Conservation (phyloP, 2,113 vertebrate species). For the Laticauda laticaudata region DNA sequence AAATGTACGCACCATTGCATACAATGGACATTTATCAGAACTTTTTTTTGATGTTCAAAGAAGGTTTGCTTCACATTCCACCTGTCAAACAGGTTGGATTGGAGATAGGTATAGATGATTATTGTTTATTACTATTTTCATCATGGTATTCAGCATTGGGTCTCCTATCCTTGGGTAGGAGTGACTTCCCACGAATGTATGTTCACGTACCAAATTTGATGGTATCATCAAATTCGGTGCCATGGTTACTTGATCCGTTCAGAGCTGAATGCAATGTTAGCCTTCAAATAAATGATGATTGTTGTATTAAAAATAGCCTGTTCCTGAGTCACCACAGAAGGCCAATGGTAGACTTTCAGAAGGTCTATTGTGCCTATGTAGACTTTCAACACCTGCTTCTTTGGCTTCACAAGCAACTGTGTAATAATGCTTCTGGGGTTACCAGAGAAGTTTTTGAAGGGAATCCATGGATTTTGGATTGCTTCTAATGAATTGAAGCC, state of each 20-base stretch:
- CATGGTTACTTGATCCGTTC: not conserved
- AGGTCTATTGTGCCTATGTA: not conserved
- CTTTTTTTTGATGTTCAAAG: slow-evolving; percentile 38
- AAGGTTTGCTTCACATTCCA: slow-evolving; percentile 47
- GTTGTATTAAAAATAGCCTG: not conserved
- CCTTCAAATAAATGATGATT: slow-evolving; percentile 32
- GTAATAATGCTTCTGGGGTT: slow-evolving; percentile 29
- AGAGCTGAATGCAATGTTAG: slow-evolving; percentile 21
- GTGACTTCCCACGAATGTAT: not conserved
- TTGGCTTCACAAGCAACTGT: slow-evolving; percentile 25
- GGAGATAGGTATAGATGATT: slow-evolving; percentile 33
- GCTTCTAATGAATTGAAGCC: slow-evolving; percentile 49
- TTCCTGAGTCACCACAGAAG: not conserved
- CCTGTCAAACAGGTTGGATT: slow-evolving; percentile 25
- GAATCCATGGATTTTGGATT: slow-evolving; percentile 40
- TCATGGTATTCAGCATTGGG: slow-evolving; percentile 1
- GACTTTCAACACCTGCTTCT: slow-evolving; percentile 14
- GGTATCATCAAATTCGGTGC: slow-evolving; percentile 19
- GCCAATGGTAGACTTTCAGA: slow-evolving; percentile 6
- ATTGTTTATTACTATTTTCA: slow-evolving; percentile 22
- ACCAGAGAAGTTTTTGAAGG: slow-evolving; percentile 50
- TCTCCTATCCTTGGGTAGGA: not conserved
- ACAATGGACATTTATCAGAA: not conserved
- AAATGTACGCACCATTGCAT: not conserved
- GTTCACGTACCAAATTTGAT: rapidly evolving